Evolutionary conservation across 2,797 vertebrate genomes (phyloP), one percentile per base, ranked within the genome.

Genomic region (Eidolon dupreanum): DNA sequence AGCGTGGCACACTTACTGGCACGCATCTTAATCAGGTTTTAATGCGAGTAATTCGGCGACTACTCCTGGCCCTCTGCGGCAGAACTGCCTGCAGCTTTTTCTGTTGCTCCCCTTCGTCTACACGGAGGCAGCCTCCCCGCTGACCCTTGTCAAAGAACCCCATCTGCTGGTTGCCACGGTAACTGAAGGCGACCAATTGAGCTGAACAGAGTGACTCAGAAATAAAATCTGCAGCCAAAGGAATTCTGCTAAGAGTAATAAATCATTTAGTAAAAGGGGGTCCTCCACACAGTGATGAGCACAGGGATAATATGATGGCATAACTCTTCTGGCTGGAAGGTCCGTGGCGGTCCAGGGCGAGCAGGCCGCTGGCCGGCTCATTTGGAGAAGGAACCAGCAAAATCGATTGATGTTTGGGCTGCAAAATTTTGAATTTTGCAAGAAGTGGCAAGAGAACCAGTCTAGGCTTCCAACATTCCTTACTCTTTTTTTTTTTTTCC

Each of bases 1-100:
- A 99, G 98, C 98, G 98, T 68, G 97, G 98, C 98, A 98, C 98
- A 99, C 98, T 99, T 98, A 98, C 97, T 99, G 99, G 99, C 99
- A 99, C 99, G 98, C 98, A 98, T 99, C 99, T 99, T 99, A 99
- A 99, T 99, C 99, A 99, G 99, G 99, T 99, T 99, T 99, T 99
- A 99, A 99, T 99, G 99, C 98, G 98, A 99, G 99, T 99, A 99
- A 99, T 99, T 99, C 99, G 98, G 98, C 99, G 98, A 98, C 98
- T 98, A 98, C 98, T 98, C 95, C 98, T 98, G 98, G 98, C 98
- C 98, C 97, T 98, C 97, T 98, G 65, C 84, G 66, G 93, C 24
- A 0, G 97, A 97, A 97, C 98, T 97, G 98, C 98, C 98, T 97
- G 96, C 97, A 98, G 98, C 98, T 98, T 98, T 97, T 95, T 96